Conservation (phyloP, 2,888 invertebrate species). For the Ischnus inquisitorius region DNA sequence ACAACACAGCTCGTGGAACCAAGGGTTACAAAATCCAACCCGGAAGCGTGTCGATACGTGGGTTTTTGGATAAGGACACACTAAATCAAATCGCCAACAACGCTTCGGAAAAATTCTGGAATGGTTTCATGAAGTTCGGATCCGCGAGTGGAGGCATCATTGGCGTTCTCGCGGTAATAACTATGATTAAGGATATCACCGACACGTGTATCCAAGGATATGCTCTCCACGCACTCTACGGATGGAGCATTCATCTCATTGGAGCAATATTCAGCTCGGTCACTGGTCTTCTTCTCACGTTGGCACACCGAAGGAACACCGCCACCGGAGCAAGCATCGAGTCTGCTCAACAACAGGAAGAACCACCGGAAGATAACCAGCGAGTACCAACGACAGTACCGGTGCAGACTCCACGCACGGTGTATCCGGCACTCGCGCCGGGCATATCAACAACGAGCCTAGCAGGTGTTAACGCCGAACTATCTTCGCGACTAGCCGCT, state of each 20-base stretch:
- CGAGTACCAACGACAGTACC: neutral
- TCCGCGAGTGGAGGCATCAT: neutral
- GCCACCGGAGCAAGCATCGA: neutral
- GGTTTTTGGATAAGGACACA: slow-evolving; percentile 52
- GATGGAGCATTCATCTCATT: neutral
- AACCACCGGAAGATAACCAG: neutral
- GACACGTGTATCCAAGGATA: slow-evolving; percentile 1
- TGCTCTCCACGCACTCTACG: slow-evolving; percentile 2
- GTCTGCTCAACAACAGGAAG: neutral
- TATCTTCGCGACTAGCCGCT: slow-evolving; percentile 17
- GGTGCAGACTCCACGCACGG: neutral
- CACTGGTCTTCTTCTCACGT: neutral
- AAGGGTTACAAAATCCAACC: neutral
- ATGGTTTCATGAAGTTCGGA: slow-evolving; percentile 4
- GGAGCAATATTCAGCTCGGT: neutral
- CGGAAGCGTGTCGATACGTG: neutral
- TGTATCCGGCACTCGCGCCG: neutral
- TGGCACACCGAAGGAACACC: neutral
- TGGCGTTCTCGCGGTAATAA: neutral
- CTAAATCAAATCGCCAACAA: slow-evolving; percentile 48
- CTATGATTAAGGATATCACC: neutral
- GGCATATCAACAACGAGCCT: neutral
- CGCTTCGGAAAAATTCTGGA: neutral
- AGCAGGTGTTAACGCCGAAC: slow-evolving; percentile 34
- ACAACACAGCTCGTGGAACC: slow-evolving; percentile 22